Evolutionary conservation across 1,140 invertebrate species (phyloP).

Genomic region (Zelostemma sp.): DNA sequence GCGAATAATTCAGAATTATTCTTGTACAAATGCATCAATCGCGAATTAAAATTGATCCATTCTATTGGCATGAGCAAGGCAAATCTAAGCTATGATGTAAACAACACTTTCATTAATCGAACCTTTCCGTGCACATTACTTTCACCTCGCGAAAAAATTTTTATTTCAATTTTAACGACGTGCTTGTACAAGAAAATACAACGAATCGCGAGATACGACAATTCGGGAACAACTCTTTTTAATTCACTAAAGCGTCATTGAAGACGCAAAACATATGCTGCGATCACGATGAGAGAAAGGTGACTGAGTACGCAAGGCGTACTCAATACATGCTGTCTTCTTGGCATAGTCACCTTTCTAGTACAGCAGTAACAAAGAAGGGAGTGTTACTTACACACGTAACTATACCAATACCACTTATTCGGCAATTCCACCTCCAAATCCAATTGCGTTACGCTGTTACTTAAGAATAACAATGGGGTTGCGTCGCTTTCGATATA

Average conservation of each 20-base stretch:
- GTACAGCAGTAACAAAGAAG: slow-evolving; percentile 55
- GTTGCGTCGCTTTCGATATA: neutral
- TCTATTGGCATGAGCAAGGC: neutral
- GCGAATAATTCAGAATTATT: neutral
- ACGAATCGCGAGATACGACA: neutral
- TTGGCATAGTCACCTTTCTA: slow-evolving; percentile 65
- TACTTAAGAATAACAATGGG: neutral
- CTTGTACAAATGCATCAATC: neutral
- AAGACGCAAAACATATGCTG: slow-evolving; percentile 62
- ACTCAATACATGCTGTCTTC: slow-evolving; percentile 62
- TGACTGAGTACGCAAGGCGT: slow-evolving; percentile 54
- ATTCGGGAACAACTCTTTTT: neutral
- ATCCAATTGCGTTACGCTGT: too few relatives aligned
- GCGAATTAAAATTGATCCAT: neutral
- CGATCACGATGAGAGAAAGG: slow-evolving; percentile 60
- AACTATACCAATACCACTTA: slow-evolving; percentile 4
- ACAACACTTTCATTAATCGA: neutral
- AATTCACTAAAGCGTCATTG: slow-evolving; percentile 57
- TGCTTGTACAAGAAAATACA: slow-evolving; percentile 1
- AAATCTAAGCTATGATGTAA: neutral
- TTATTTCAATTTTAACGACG: too few relatives aligned
- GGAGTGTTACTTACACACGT: slow-evolving; percentile 43
- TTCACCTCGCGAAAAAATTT: neutral
- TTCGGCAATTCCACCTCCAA: neutral
- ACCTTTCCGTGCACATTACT: neutral